Conservation (phyloP, 2,797 vertebrate species). For the Staurois parvus region DNA sequence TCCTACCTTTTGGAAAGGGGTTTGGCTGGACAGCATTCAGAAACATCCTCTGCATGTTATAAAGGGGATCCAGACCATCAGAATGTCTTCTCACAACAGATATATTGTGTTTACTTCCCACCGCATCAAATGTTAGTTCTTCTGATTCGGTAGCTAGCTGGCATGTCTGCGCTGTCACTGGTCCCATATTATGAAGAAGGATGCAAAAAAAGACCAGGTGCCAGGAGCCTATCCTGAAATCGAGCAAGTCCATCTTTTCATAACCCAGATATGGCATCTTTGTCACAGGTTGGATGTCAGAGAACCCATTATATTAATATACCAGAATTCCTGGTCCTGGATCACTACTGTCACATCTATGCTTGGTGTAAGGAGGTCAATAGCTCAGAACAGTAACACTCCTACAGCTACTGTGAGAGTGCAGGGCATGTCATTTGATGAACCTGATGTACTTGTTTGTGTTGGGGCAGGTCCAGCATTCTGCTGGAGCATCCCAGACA, state of each 20-base stretch:
- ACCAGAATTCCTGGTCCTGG: not conserved
- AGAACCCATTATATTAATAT: not conserved
- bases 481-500: slow-evolving; percentile 26
- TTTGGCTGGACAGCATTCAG: slow-evolving; percentile 78
- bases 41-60: slow-evolving; percentile 69
- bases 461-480: slow-evolving; percentile 35
- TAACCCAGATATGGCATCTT: not conserved
- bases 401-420: not conserved
- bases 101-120: slow-evolving; percentile 65
- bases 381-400: slow-evolving; percentile 13
- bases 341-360: not conserved
- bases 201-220: slow-evolving; percentile 1
- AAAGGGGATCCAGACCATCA: slow-evolving; percentile 72
- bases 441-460: slow-evolving; percentile 59
- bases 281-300: not conserved
- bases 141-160: accelerated
- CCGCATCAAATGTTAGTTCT: slow-evolving; percentile 68
- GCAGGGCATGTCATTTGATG: slow-evolving; percentile 5
- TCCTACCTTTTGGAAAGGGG: slow-evolving; percentile 77
- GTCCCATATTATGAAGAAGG: slow-evolving; percentile 9
- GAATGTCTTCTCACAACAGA: slow-evolving; percentile 64
- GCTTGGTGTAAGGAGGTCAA: not conserved
- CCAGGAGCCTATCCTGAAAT: not conserved
- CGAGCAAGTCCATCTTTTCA: not conserved
- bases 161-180: slow-evolving; percentile 63